These are phyloP conservation scores for Prionailurus viverrinus DNA, from an alignment of 2,113 vertebrate genomes.

Conservation along the genomic window DNA sequence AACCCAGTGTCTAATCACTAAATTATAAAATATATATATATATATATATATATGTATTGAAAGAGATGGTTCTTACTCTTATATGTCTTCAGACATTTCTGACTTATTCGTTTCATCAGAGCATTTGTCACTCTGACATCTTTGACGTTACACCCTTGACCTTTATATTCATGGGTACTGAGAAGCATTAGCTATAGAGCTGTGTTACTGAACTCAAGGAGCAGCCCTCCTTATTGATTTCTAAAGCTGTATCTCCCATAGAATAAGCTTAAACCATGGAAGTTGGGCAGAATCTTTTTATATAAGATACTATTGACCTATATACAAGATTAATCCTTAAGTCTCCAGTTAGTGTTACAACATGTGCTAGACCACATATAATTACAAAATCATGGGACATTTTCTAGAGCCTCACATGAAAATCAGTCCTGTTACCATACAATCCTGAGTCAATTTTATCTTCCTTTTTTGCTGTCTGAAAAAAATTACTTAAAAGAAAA, in stretches of 20 bases:
- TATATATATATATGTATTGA: neutral
- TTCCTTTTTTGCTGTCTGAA: neutral
- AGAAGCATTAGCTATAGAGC: neutral
- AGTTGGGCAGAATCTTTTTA: neutral
- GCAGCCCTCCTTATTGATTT: neutral
- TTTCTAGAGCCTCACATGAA: neutral
- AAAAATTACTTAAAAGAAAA: neutral
- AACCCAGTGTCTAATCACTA: neutral
- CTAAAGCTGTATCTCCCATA: neutral
- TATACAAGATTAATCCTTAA: neutral
- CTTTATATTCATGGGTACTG: neutral
- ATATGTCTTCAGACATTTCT: neutral
- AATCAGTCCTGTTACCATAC: neutral
- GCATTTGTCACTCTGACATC: neutral
- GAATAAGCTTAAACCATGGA: neutral
- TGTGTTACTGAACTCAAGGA: neutral
- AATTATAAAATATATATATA: neutral
- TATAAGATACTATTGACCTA: neutral
- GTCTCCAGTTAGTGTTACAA: conserved; percentile 23
- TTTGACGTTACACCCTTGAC: neutral
- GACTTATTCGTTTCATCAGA: neutral
- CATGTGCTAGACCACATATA: neutral
- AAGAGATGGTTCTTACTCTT: neutral
- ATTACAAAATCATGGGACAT: neutral
- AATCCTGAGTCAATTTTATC: neutral